Evolutionary conservation across 2,797 vertebrate species (phyloP), one percentile per base, ranked within the genome.

Genomic region (Manis javanica): DNA sequence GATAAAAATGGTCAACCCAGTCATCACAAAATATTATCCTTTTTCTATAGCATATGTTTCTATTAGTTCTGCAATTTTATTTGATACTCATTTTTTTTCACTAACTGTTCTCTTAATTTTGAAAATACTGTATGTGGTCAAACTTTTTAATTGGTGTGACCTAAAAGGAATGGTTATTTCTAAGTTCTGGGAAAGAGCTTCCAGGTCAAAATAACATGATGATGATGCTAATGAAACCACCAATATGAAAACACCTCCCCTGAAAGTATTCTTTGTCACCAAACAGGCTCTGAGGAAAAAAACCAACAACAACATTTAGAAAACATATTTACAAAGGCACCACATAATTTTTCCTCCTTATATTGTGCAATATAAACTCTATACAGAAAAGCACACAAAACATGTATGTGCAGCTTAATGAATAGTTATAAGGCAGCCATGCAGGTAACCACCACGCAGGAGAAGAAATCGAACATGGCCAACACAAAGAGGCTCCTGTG

Each of bases 1-100:
- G 81, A 92, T 95, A 51, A 93, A 82, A 96, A 63, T 90, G 51
- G 86, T 37, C 74, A 61, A 90, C 42, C 51, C 26, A 74, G 53
- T 85, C 26, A 77, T 31, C 57, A 75, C 72, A 97, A 97, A 97
- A 92, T 96, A 95, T 75, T 90, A 93, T 90, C 75, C 90, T 93
- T 85, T 85, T 84, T 97, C 29, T 78, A 66, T 68, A 86, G 68
- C 10, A 7, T 63, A 78, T 78, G 57, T 91, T 93, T 93, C 59
- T 63, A 1, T 92, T 96, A 79, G 63, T 90, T 95, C 69, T 88
- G 21, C 34, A 29, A 51, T 94, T 86, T 75, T 92, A 90, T 79
- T 86, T 74, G 63, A n/a, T 86, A 87, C 29, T n/a, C 10, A 63
- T 63, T 92, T 95, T 46, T 95, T 75, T 84, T 16, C 23, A 69